Base-by-base conservation (phyloP, 2,797 vertebrate species). In the Hozukius guyotensis region DNA sequence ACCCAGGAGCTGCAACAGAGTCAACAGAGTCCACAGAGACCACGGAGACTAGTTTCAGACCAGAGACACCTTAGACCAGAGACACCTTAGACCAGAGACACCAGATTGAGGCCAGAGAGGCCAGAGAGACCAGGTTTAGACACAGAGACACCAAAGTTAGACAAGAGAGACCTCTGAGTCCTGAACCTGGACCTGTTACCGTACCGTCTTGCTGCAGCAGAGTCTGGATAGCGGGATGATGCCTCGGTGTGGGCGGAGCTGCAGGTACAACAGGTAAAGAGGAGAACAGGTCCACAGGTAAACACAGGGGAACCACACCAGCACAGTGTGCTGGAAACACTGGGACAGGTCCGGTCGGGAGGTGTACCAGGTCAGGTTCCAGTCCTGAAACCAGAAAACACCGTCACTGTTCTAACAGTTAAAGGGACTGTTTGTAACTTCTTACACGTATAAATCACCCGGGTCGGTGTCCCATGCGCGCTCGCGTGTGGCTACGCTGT, bases 241-340 rank as follows among this genome's bases (percentile, higher is more conserved):
- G 75, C 96, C 96, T 0, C 94, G 95, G 29, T 95, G 87, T 85
- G 95, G 90, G 60, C 96, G 95, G 55, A 24, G 78, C 79, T 91
- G 94, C 52, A 98, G 96, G 87, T 96, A 95, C 8, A 97, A 14
- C 61, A 89, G 92, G 87, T 98, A 98, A 87, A 97, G 55, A 1
- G 96, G 97, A 63, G 96, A 95, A 81, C 96, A 97, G 72, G 86
- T 25, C 97, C 97, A 98, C 84, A 99, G 95, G 94, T 96, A 98
- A 89, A 95, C 0, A 32, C 97, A 99, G 13, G 97, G 98, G 77
- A 95, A 93, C 97, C 97, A 98, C 3, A 95, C 80, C 42, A 98
- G 95, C 11, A 96, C 78, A 0, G 97, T 98, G 91, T 96, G 96
- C 94, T 97, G 97, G 91, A 98, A 99, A 94, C 97, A 99, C 6